phyloP scores from a whole-genome alignment of 2,888 invertebrate species.

The Leptopilina drosophilae region DNA sequence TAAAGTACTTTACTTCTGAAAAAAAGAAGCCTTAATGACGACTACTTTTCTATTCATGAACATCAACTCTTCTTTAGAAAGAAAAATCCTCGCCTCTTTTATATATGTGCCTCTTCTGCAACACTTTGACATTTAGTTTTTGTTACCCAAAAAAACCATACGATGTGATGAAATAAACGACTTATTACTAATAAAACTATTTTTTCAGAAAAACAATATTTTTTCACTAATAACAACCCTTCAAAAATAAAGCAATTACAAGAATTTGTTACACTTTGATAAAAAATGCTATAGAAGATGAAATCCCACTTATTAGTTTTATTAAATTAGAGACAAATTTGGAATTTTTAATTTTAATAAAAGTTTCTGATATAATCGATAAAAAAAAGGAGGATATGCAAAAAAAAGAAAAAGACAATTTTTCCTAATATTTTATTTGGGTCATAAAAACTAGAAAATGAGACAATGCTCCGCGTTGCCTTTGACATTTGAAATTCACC shows the following conservation, averaged over 20 bases:
- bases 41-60: conserved; percentile 35
- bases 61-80: conserved; percentile 5
- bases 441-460: not conserved
- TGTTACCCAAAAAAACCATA: not conserved
- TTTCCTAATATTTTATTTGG: not conserved
- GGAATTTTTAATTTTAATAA: too few species aligned
- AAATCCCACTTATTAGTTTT: too few species aligned
- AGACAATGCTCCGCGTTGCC: not conserved
- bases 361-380: too few species aligned
- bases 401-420: not conserved
- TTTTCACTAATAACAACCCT: too few species aligned
- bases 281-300: too few species aligned
- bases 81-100: not conserved
- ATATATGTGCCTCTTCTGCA: not conserved
- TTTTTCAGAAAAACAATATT: too few species aligned
- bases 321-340: too few species aligned
- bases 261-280: too few species aligned
- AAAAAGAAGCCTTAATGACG: conserved; percentile 22
- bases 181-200: too few species aligned
- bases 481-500: not conserved
- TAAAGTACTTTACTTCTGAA: not conserved
- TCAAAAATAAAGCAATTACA: too few species aligned
- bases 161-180: too few species aligned
- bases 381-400: too few species aligned
- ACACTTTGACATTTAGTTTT: not conserved